These are phyloP conservation scores for Lutraria lutraria DNA, from an alignment of 2,888 invertebrate species.

Conservation along the genomic window DNA sequence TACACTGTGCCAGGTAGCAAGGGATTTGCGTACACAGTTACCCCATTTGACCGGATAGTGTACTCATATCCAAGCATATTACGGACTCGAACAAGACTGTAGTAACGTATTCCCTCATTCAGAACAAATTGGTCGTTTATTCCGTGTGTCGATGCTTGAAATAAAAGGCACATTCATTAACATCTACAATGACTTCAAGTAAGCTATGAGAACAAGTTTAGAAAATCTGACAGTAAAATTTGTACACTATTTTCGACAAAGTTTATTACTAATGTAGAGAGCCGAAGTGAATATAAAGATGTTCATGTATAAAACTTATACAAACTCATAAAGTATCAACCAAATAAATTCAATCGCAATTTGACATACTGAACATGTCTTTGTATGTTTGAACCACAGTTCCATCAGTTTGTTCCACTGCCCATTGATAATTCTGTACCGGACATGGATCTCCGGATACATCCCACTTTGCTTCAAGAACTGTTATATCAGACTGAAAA, in stretches of 20 bases:
- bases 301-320: not conserved
- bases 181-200: not conserved
- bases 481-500: conserved; percentile 72
- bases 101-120: conserved; percentile 75
- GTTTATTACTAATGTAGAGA: not conserved
- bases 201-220: not conserved
- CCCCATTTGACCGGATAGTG: conserved; percentile 75
- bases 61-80: conserved; percentile 75
- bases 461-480: conserved; percentile 77
- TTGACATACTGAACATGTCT: conserved; percentile 69
- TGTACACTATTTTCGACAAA: not conserved
- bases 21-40: conserved; percentile 76
- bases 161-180: not conserved
- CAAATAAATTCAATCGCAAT: not conserved
- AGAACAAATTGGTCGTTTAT: conserved; percentile 75
- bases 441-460: conserved; percentile 81
- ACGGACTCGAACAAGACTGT: conserved; percentile 73
- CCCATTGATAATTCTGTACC: conserved; percentile 75
- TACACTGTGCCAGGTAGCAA: conserved; percentile 79
- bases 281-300: not conserved
- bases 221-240: not conserved
- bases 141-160: conserved; percentile 70
- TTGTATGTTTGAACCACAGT: conserved; percentile 66
- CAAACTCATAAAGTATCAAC: too few species aligned
- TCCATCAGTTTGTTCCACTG: conserved; percentile 77